A percentile compares a stretch with the other conserved stretches of the same genome.
Evolutionary conservation across 2,113 vertebrate genomes (phyloP).

Genomic region (Junco hyemalis): DNA sequence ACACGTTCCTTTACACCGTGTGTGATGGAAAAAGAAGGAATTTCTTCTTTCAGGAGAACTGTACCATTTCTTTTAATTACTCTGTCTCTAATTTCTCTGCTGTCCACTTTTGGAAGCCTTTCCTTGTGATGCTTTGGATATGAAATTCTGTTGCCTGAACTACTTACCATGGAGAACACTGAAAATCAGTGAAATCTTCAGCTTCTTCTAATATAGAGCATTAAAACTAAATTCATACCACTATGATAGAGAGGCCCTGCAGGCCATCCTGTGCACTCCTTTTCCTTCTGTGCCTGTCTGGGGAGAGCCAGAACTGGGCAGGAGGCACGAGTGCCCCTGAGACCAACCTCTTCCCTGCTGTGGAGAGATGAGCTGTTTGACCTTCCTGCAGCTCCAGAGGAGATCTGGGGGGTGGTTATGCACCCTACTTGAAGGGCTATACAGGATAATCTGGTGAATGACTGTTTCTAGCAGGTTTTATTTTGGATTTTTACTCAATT

Average conservation of each 20-base stretch:
- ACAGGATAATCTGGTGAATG: not conserved
- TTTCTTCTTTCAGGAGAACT: not conserved
- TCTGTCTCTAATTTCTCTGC: not conserved
- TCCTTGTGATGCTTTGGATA: not conserved
- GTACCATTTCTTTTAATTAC: not conserved
- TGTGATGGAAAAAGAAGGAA: not conserved
- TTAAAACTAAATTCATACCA: not conserved
- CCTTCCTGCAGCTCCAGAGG: not conserved
- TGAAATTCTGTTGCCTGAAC: not conserved
- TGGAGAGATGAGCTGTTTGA: not conserved
- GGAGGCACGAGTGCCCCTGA: not conserved
- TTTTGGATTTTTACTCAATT: not conserved
- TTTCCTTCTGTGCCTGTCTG: not conserved
- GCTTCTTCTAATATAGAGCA: not conserved
- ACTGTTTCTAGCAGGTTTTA: not conserved
- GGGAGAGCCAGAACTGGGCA: not conserved
- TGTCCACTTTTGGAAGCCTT: not conserved
- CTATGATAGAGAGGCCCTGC: rapidly evolving
- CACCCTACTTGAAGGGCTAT: not conserved
- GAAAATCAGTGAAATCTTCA: not conserved
- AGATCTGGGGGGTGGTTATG: not conserved
- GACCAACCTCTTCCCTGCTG: not conserved
- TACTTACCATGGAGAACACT: not conserved
- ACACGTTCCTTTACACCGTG: rapidly evolving
- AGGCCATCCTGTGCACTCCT: not conserved